Conservation (phyloP, 2,797 vertebrate genomes). For the Chanos chanos region DNA sequence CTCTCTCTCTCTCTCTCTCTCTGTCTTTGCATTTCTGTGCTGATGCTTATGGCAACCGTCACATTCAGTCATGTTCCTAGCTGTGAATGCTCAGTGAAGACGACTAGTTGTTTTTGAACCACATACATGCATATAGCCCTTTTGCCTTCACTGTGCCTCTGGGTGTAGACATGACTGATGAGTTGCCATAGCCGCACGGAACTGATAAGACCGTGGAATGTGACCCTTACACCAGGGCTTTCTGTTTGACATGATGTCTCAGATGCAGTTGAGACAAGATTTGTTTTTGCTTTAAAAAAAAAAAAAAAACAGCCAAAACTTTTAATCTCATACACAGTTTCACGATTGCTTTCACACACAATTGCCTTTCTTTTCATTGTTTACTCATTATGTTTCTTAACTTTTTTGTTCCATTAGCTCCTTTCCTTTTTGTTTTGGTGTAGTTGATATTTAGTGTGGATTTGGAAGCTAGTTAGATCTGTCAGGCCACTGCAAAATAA, state of each 20-base stretch:
- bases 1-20: background rate
- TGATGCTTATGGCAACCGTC: too few species aligned
- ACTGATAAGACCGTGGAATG: constrained; percentile 47
- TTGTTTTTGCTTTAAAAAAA: background rate
- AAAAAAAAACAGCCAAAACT: background rate
- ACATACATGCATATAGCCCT: background rate
- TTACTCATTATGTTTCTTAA: background rate
- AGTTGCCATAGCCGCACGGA: background rate
- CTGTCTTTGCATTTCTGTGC: too few species aligned
- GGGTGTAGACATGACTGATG: background rate
- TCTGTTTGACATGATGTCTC: background rate
- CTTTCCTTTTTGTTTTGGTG: background rate
- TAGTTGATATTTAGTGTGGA: too few species aligned
- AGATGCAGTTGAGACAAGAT: background rate
- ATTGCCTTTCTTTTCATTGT: background rate
- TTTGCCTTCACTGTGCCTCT: background rate
- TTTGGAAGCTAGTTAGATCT: too few species aligned
- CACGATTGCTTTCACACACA: too few species aligned
- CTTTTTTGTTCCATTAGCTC: background rate
- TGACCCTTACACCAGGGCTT: constrained; percentile 38
- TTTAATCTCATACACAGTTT: too few species aligned
- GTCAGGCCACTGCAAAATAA: too few species aligned
- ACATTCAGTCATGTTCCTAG: too few species aligned
- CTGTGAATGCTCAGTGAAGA: background rate
- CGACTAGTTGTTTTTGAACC: background rate